Evolutionary conservation across 2,797 vertebrate genomes (phyloP).

Genomic region (Aeoliscus strigatus): DNA sequence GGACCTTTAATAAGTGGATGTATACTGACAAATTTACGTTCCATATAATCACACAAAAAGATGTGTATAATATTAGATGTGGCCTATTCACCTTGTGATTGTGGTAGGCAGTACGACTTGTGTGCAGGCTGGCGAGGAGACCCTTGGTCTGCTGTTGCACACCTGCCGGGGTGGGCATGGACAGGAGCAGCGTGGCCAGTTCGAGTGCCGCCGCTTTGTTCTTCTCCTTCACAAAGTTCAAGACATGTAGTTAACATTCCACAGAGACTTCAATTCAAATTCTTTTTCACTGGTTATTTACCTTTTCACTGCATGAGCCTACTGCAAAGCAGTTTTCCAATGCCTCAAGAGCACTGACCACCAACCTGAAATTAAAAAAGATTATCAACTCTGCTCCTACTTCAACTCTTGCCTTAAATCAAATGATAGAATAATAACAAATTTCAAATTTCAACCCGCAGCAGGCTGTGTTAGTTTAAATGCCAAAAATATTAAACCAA

Average conservation of each 20-base stretch:
- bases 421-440: constrained; percentile 7
- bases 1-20: too few species aligned
- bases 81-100: constrained; percentile 99
- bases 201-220: constrained; percentile 90
- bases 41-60: too few species aligned
- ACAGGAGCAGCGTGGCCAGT: constrained; percentile 89
- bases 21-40: too few species aligned
- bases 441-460: constrained; percentile 33
- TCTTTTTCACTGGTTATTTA: constrained; percentile 53
- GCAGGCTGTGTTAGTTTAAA: constrained; percentile 47
- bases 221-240: constrained; percentile 79
- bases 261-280: neutral
- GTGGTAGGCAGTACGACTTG: constrained; percentile 94
- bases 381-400: constrained; percentile 25
- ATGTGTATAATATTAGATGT: too few species aligned
- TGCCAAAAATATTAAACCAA: constrained; percentile 52
- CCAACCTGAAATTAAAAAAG: constrained; percentile 79
- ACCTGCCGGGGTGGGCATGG: constrained; percentile 91
- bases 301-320: constrained; percentile 92
- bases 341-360: constrained; percentile 96
- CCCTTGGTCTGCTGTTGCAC: constrained; percentile 98
- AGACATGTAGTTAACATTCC: constrained; percentile 8
- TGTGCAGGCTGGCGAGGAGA: constrained; percentile 95
- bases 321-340: constrained; percentile 98
- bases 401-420: neutral